A percentile compares a stretch with the other conserved stretches of the same genome.
Evolutionary conservation across 1,140 invertebrate genomes (phyloP).

Genomic region (Macrotrachela quadricornifera): DNA sequence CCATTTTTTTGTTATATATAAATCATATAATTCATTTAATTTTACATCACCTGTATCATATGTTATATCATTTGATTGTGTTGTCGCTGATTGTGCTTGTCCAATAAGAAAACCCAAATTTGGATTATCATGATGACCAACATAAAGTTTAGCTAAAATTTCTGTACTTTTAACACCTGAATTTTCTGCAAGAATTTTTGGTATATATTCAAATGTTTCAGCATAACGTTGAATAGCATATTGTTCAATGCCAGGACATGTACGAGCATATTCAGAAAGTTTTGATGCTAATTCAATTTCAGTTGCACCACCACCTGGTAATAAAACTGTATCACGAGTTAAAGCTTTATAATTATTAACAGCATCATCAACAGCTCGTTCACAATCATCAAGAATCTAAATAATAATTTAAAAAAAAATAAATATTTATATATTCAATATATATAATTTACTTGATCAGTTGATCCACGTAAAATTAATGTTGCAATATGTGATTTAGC

Average conservation of each 20-base stretch:
- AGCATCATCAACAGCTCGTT: conserved; percentile 89
- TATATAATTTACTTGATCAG: conserved; percentile 57
- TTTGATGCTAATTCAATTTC: conserved; percentile 75
- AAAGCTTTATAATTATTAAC: conserved; percentile 90
- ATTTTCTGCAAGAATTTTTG: conserved; percentile 79
- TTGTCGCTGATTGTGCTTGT: conserved; percentile 24
- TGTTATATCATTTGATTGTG: no score
- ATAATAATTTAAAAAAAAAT: no score
- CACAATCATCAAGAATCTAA: conserved; percentile 86
- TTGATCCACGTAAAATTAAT: conserved; percentile 77
- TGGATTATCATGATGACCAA: conserved; percentile 65
- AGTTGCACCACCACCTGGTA: conserved; percentile 76
- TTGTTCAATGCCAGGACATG: conserved; percentile 75
- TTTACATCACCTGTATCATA: conserved; percentile 36
- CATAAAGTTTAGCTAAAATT: conserved; percentile 67
- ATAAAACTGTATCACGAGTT: conserved; percentile 49
- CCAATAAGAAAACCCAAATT: conserved; percentile 70
- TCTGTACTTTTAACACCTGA: conserved; percentile 60
- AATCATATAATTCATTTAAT: conserved; percentile 14
- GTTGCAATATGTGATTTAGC: conserved; percentile 58
- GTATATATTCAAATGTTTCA: conserved; percentile 64
- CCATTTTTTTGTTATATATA: conserved; percentile 71
- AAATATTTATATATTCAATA: no score
- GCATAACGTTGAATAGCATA: conserved; percentile 89
- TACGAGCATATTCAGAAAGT: conserved; percentile 23